A percentile compares a stretch with the other conserved stretches of the same genome.
These are phyloP conservation scores for Pelobates cultripes DNA, from an alignment of 2,797 vertebrate species.

Conservation along the genomic window DNA sequence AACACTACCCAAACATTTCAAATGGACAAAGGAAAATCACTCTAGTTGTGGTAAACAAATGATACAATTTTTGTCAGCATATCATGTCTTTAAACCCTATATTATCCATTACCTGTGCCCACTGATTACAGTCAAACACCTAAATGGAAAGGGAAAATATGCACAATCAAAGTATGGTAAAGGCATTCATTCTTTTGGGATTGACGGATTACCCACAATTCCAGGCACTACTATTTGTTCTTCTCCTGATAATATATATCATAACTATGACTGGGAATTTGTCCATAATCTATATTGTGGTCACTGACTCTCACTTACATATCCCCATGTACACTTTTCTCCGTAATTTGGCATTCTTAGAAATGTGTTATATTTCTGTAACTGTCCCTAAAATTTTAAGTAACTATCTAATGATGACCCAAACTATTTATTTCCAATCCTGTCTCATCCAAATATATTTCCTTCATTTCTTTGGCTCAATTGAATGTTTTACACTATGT, in stretches of 20 bases:
- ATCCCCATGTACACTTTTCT: slow-evolving; percentile 41
- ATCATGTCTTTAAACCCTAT: no score
- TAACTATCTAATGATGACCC: background rate
- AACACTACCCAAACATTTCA: no score
- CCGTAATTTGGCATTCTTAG: slow-evolving; percentile 30
- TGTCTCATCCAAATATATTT: slow-evolving; percentile 33
- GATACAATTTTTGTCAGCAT: no score
- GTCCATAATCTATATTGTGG: slow-evolving; percentile 8
- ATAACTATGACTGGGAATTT: slow-evolving; percentile 22
- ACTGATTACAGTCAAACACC: background rate
- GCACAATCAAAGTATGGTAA: background rate
- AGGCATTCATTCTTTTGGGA: slow-evolving; percentile 3
- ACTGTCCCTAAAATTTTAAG: slow-evolving; percentile 32
- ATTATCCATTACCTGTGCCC: background rate
- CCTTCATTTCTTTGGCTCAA: slow-evolving; percentile 7
- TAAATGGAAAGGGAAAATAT: background rate
- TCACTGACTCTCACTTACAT: slow-evolving; percentile 21
- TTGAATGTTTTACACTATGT: slow-evolving; percentile 12
- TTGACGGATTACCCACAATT: background rate
- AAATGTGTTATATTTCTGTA: slow-evolving; percentile 30
- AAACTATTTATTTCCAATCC: background rate
- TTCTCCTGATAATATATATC: slow-evolving; percentile 9
- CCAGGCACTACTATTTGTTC: background rate
- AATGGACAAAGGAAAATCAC: no score
- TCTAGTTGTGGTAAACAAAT: no score